phyloP scores from a whole-genome alignment of 2,888 invertebrate genomes.

The Stenoptilia bipunctidactyla region DNA sequence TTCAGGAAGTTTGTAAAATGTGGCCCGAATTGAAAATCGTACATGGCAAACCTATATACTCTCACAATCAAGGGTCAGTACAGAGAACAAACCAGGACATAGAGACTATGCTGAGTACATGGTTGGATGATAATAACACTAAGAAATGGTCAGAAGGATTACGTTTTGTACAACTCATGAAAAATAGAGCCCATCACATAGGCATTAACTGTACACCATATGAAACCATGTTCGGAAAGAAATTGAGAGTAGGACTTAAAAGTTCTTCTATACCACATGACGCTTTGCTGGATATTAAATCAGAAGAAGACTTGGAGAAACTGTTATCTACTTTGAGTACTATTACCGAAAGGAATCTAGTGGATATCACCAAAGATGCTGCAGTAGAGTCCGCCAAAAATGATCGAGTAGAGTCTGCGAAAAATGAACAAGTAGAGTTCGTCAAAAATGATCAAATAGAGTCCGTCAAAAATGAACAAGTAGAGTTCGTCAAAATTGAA shows the following conservation, averaged over 20 bases:
- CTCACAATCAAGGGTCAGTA: slow-evolving; percentile 27
- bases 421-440: background rate
- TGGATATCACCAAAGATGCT: slow-evolving; percentile 2
- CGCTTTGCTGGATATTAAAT: slow-evolving; percentile 5
- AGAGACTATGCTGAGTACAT: slow-evolving; percentile 29
- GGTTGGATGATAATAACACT: slow-evolving; percentile 29
- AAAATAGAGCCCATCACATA: slow-evolving; percentile 31
- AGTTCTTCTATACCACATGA: slow-evolving; percentile 10
- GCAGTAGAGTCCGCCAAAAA: background rate
- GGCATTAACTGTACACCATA: slow-evolving; percentile 30
- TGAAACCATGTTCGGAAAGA: slow-evolving; percentile 29
- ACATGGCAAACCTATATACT: slow-evolving; percentile 31
- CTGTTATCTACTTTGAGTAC: slow-evolving; percentile 6
- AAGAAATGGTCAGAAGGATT: slow-evolving; percentile 38
- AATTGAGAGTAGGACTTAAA: slow-evolving; percentile 13
- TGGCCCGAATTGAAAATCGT: slow-evolving; percentile 32
- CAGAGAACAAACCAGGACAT: slow-evolving; percentile 33
- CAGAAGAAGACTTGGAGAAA: slow-evolving; percentile 12
- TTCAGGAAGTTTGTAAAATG: slow-evolving; percentile 17
- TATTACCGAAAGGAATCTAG: slow-evolving; percentile 5
- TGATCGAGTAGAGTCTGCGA: too few relatives aligned
- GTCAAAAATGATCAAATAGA: background rate
- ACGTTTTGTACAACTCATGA: slow-evolving; percentile 35
- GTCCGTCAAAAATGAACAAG: too few relatives aligned
- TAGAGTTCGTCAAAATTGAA: background rate